Conservation (phyloP, 2,113 vertebrate species). For the Taurulus bubalis region DNA sequence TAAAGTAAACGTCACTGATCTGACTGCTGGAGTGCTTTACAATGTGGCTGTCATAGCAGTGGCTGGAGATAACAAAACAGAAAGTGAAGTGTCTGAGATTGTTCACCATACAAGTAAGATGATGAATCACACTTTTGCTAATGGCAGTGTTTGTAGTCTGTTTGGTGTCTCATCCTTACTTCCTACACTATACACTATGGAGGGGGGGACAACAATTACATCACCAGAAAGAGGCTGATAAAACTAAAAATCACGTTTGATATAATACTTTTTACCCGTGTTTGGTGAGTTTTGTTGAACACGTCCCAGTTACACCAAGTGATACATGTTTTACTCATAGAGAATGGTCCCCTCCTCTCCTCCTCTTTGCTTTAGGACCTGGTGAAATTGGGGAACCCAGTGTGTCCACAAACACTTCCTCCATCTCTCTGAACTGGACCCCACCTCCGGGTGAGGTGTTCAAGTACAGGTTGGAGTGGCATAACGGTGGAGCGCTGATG, state of each 20-base stretch:
- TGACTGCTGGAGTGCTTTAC: conserved; percentile 51
- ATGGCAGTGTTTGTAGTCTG: no score
- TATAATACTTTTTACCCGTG: background rate
- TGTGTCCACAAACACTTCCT: background rate
- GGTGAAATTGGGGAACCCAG: background rate
- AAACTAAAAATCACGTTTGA: background rate
- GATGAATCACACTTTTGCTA: no score
- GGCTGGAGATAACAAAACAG: background rate
- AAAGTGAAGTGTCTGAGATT: background rate
- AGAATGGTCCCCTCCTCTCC: background rate
- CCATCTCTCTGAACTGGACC: conserved; percentile 48
- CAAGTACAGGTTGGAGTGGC: conserved; percentile 33
- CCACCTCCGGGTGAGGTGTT: conserved; percentile 23
- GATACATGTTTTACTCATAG: background rate
- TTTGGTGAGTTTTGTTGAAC: background rate
- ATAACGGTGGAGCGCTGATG: background rate
- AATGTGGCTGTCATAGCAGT: background rate
- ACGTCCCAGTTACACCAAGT: background rate
- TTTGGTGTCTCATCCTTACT: no score
- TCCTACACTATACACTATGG: no score
- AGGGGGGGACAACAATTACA: background rate
- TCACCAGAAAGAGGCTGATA: background rate
- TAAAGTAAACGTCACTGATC: conserved; percentile 1
- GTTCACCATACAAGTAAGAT: background rate
- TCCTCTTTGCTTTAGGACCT: background rate